Evolutionary conservation across 2,797 vertebrate genomes (phyloP).

Genomic region (Leuciscus waleckii): DNA sequence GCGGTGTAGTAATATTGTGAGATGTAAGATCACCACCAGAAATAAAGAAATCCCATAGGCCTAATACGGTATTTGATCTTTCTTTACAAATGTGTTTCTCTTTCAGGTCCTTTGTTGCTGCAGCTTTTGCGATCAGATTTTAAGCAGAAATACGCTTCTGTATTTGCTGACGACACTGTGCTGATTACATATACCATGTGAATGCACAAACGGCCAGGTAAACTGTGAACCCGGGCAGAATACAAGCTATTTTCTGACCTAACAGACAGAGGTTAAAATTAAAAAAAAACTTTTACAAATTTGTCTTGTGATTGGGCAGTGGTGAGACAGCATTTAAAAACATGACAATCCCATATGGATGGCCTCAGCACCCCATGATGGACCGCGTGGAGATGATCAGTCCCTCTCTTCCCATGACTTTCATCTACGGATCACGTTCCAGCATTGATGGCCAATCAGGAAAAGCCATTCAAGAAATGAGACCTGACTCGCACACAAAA

Average conservation of each 20-base stretch:
- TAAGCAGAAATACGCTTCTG: conserved; percentile 90
- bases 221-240: background rate
- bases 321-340: conserved; percentile 94
- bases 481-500: conserved; percentile 85
- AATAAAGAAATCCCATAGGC: background rate
- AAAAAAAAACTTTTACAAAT: background rate
- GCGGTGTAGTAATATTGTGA: too few relatives aligned
- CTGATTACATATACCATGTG: conserved; percentile 95
- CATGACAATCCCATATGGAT: conserved; percentile 94
- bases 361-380: conserved; percentile 93
- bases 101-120: conserved; percentile 87
- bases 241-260: background rate
- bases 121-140: conserved; percentile 92
- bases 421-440: conserved; percentile 93
- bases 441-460: conserved; percentile 93
- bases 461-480: conserved; percentile 82
- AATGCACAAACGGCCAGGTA: conserved; percentile 94
- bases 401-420: conserved; percentile 85
- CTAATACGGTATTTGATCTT: background rate
- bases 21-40: too few relatives aligned
- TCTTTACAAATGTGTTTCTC: conserved; percentile 14
- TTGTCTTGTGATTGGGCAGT: conserved; percentile 67
- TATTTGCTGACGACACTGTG: conserved; percentile 92
- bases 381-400: conserved; percentile 84
- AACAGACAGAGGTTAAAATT: background rate